Evolutionary conservation across 2,113 vertebrate species (phyloP).

Genomic region (Struthio camelus): DNA sequence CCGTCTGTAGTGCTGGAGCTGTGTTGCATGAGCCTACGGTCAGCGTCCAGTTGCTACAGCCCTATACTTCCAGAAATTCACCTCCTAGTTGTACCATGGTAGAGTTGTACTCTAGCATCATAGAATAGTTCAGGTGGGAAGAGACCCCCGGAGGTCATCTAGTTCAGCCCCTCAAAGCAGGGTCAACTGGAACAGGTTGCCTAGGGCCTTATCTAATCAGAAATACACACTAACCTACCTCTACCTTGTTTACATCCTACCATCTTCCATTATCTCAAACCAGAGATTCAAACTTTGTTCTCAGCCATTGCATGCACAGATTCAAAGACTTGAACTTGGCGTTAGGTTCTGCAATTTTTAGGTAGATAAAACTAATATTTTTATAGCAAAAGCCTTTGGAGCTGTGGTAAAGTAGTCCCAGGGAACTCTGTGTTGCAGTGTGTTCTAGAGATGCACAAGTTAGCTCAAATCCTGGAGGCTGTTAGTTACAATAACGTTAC

Average conservation of each 20-base stretch:
- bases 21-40: not conserved
- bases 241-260: not conserved
- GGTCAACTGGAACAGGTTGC: not conserved
- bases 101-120: no score
- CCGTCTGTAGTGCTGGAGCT: not conserved
- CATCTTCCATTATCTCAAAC: fast-evolving
- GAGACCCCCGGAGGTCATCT: no score
- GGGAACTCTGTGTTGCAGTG: not conserved
- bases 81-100: not conserved
- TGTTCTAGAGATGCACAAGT: not conserved
- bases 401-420: not conserved
- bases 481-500: not conserved
- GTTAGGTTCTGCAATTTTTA: not conserved
- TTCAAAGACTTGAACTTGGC: not conserved
- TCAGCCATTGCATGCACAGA: not conserved
- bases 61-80: not conserved
- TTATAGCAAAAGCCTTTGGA: not conserved
- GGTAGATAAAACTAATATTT: not conserved
- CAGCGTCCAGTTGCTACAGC: not conserved
- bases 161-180: not conserved
- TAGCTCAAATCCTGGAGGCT: not conserved
- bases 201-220: not conserved
- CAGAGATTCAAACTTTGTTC: not conserved
- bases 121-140: not conserved
- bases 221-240: not conserved